Evolutionary conservation across 2,888 invertebrate genomes (phyloP).

Genomic region (Andrena hattorfiana): DNA sequence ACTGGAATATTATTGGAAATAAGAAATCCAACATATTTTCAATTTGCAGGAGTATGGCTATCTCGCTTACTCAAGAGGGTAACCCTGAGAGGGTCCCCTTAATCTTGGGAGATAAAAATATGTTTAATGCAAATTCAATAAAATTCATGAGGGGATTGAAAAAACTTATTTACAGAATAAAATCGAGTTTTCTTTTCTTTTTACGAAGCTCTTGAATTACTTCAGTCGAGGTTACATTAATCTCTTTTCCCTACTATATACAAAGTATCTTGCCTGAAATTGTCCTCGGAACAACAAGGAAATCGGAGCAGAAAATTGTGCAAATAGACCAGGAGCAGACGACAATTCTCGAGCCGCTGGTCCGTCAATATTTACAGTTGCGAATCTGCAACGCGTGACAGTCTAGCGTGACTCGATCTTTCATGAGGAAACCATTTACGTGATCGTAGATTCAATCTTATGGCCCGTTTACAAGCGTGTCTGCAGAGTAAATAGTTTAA

Average conservation of each 20-base stretch:
- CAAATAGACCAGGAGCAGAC: background rate
- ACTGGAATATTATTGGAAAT: no score
- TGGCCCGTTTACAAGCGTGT: conserved; percentile 23
- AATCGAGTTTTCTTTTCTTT: no score
- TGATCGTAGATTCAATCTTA: conserved; percentile 22
- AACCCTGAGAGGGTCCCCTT: no score
- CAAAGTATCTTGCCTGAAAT: background rate
- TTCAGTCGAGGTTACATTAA: no score
- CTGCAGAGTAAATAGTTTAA: conserved; percentile 17
- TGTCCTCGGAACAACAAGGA: background rate
- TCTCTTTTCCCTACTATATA: background rate
- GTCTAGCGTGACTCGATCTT: conserved; percentile 22
- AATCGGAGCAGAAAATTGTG: background rate
- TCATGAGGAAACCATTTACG: conserved; percentile 43
- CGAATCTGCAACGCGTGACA: conserved; percentile 26
- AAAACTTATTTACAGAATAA: no score
- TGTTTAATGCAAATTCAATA: no score
- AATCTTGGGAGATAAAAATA: no score
- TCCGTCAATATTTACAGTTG: conserved; percentile 44
- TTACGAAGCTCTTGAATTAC: no score
- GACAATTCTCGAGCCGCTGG: conserved; percentile 25
- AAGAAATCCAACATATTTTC: no score
- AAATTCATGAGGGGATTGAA: no score
- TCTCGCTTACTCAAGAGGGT: no score
- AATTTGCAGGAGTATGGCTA: no score